Base-by-base conservation (phyloP, 1,140 invertebrate genomes). In the Ceratosolen solmsi region DNA sequence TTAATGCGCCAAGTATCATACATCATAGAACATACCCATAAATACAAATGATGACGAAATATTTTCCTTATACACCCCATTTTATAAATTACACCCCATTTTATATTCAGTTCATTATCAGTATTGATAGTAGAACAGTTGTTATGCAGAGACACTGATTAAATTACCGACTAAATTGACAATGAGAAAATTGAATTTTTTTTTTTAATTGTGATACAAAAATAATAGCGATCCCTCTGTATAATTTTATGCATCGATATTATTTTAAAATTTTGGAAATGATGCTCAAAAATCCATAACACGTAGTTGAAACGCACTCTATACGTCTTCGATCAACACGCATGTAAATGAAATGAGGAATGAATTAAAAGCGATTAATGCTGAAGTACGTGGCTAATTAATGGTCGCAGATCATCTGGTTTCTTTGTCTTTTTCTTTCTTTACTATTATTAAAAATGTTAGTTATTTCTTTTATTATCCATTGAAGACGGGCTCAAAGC, bases 241-340 rank as follows among this genome's bases (percentile, higher is more conserved):
- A 70, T 75, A 76, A 5, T 46, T 70, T 76, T 70, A 60, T 49
- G 27, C 30, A n/a, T 58, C 49, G 41, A 22, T 72, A 46, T 51
- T 74, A 65, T 68, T 73, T 73, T 56, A 41, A 1, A 36, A 65
- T 38, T 58, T 17, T 82, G 76, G 3, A 78, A 73, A 65, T 79
- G 86, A 88, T 86, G 88, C 86, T 88, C 86, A 89, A 84, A 88
- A 89, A 89, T 89, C 88, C 88, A 88, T 89, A 89, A 89, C 86
- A 88, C 87, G 79, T 84, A 86, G 79, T 65, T 71, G 46, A 71
- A 76, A 77, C 25, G 73, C 38, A 77, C 25, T 60, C 38, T 51
- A 58, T 33, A 46, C 33, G 30, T 20, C 25, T 38, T 41, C 25
- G 54, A 80, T 65, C 46, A 17, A 75, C 46, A 41, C 73, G 79